These are phyloP conservation scores for Campoletis raptor DNA, from an alignment of 2,888 invertebrate species.

Conservation along the genomic window DNA sequence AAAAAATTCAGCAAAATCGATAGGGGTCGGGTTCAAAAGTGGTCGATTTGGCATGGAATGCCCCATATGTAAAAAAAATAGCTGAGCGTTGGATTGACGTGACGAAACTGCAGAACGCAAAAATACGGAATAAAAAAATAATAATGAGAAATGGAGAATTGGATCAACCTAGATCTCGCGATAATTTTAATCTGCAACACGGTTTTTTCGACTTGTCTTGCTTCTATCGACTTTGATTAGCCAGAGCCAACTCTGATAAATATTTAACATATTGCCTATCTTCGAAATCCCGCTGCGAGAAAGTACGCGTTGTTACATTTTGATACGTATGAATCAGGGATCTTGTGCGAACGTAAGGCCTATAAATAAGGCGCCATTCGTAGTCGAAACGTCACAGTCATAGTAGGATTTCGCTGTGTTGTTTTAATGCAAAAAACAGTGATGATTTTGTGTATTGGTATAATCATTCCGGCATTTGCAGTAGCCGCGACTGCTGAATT, in stretches of 20 bases:
- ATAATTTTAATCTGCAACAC: slow-evolving; percentile 12
- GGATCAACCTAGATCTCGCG: background rate
- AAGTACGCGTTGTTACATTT: background rate
- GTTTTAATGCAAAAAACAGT: slow-evolving; percentile 21
- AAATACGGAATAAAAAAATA: background rate
- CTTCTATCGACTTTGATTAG: background rate
- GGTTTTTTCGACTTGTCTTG: background rate
- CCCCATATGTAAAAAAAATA: too few species aligned
- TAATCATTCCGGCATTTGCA: slow-evolving; percentile 34
- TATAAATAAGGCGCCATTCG: background rate
- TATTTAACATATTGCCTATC: slow-evolving; percentile 8
- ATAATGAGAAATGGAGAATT: background rate
- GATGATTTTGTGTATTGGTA: slow-evolving; percentile 18
- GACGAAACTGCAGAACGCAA: background rate
- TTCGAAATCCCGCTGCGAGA: slow-evolving; percentile 25
- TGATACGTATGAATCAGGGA: background rate
- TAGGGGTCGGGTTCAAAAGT: too few species aligned
- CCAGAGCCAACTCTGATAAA: background rate
- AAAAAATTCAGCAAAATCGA: too few species aligned
- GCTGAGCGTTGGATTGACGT: too few species aligned
- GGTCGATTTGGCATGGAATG: too few species aligned
- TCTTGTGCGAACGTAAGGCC: background rate
- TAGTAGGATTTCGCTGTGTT: background rate
- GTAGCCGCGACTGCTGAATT: slow-evolving; percentile 25
- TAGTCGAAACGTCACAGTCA: background rate